Conservation (phyloP, 2,797 vertebrate species). For the Sebastiscus tertius region DNA sequence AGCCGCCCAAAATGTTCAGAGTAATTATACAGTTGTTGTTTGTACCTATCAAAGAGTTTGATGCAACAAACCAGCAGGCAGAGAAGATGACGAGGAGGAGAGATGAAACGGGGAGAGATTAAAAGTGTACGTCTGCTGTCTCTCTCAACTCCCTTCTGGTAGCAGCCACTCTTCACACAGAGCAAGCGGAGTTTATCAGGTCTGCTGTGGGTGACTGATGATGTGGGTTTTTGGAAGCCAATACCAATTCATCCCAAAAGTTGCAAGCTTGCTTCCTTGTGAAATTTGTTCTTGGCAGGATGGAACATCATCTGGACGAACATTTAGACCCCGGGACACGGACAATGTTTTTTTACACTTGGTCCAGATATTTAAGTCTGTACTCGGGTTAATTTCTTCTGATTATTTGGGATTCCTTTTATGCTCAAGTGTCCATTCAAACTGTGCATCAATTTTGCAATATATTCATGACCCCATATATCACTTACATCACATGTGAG, state of each 20-base stretch:
- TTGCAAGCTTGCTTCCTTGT: conserved; percentile 56
- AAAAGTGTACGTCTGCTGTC: conserved; percentile 52
- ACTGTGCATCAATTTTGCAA: background rate
- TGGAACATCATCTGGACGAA: conserved; percentile 47
- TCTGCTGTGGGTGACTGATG: conserved; percentile 64
- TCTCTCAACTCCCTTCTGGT: conserved; percentile 46
- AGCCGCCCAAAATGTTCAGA: conserved; percentile 27
- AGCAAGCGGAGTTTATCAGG: conserved; percentile 46
- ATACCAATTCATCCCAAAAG: conserved; percentile 54
- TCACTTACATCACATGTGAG: background rate
- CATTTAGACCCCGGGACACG: background rate
- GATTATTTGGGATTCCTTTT: background rate
- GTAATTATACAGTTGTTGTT: conserved; percentile 60
- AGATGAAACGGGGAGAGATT: conserved; percentile 59
- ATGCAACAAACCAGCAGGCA: conserved; percentile 46
- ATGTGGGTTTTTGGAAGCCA: conserved; percentile 56
- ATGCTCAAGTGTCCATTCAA: background rate
- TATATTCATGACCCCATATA: background rate
- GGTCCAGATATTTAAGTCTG: background rate
- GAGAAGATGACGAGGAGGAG: conserved; percentile 18
- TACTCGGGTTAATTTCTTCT: background rate
- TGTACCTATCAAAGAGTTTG: conserved; percentile 54
- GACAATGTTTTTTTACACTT: background rate
- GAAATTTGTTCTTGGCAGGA: conserved; percentile 56
- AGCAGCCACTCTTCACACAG: conserved; percentile 51